Evolutionary conservation across 2,888 invertebrate species (phyloP).

Genomic region (Polyommatus iphigenia): DNA sequence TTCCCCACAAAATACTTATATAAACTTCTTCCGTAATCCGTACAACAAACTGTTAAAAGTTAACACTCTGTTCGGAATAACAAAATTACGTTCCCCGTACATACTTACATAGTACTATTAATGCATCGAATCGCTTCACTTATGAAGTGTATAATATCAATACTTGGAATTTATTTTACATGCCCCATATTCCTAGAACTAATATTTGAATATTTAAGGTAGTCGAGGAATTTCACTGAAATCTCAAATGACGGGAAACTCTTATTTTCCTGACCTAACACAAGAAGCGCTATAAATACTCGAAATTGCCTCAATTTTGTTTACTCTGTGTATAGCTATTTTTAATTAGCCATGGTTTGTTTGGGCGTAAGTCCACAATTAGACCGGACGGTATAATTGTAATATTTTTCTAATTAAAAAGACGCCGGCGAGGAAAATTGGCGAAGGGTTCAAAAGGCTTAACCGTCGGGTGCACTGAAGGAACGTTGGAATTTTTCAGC

Average conservation of each 20-base stretch:
- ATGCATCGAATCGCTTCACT: neutral
- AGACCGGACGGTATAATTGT: neutral
- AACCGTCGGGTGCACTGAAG: slow-evolving; percentile 30
- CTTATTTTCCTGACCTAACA: too few relatives aligned
- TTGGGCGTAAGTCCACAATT: neutral
- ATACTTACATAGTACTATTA: neutral
- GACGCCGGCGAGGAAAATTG: neutral
- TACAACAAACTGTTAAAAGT: slow-evolving; percentile 12
- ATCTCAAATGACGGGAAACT: too few relatives aligned
- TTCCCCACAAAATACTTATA: neutral
- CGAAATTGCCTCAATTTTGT: neutral
- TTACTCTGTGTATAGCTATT: neutral
- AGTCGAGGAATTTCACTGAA: neutral
- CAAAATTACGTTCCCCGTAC: neutral
- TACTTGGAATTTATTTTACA: neutral
- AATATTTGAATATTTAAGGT: too few relatives aligned
- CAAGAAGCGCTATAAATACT: neutral
- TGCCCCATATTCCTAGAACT: neutral
- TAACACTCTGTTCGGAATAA: slow-evolving; percentile 6
- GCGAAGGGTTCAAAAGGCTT: slow-evolving; percentile 8
- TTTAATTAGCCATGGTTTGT: neutral
- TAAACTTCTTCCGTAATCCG: neutral
- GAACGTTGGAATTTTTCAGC: slow-evolving; percentile 26
- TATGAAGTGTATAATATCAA: neutral
- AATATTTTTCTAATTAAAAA: slow-evolving; percentile 17